Percentiles rank a stretch among this genome's conserved stretches.
phyloP scores from a whole-genome alignment of 2,797 vertebrate genomes.

The Ibycter americanus region DNA sequence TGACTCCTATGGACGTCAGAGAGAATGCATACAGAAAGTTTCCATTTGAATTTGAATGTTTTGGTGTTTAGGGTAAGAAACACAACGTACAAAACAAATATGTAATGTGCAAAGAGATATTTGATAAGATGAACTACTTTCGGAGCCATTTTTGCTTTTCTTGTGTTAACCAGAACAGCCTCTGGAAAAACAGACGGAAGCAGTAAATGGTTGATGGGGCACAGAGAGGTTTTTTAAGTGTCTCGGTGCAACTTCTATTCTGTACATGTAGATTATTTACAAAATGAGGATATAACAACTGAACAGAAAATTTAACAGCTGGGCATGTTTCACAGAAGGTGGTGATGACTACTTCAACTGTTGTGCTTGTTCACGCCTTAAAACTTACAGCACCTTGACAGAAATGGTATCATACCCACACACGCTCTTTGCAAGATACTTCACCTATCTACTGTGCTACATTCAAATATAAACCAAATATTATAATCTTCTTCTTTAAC shows the following conservation, averaged over 20 bases:
- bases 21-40: not conserved
- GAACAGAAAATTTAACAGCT: not conserved
- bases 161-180: not conserved
- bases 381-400: not conserved
- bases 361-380: not conserved
- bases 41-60: not conserved
- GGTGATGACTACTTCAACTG: not conserved
- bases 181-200: not conserved
- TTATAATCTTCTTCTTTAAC: not conserved
- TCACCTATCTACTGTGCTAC: not conserved
- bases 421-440: not conserved
- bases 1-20: not conserved
- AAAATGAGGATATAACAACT: not conserved
- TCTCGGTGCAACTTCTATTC: not conserved
- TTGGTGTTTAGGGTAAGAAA: not conserved
- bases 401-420: not conserved
- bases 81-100: not conserved
- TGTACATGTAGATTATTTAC: not conserved
- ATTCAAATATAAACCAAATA: not conserved
- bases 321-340: not conserved
- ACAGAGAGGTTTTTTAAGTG: not conserved
- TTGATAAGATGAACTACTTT: not conserved
- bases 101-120: not conserved
- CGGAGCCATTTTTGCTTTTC: not conserved
- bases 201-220: not conserved